These are phyloP conservation scores for Periphyllus acericola DNA, from an alignment of 2,888 invertebrate genomes.

Conservation along the genomic window DNA sequence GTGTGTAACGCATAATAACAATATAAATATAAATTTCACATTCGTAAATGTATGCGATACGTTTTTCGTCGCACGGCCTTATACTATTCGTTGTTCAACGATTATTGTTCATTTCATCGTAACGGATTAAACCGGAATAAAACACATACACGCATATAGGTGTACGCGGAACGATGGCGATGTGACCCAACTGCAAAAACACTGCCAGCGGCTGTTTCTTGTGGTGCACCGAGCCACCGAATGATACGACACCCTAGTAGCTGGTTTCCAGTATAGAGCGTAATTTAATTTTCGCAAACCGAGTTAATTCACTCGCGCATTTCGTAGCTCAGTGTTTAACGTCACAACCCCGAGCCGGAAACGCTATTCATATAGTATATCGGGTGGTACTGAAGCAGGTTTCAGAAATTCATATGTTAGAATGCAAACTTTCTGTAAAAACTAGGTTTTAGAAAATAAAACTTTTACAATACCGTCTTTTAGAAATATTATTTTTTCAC, in stretches of 20 bases:
- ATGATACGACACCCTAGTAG: neutral
- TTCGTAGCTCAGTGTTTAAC: neutral
- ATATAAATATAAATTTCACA: neutral
- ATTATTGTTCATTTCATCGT: neutral
- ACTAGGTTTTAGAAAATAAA: no score
- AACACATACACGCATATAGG: neutral
- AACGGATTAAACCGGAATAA: neutral
- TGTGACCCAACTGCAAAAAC: neutral
- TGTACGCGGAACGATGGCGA: neutral
- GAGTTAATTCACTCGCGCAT: neutral
- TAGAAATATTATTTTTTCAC: no score
- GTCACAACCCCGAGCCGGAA: no score
- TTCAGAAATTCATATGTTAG: no score
- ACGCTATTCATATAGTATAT: no score
- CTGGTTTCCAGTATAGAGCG: no score
- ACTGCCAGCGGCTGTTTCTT: neutral
- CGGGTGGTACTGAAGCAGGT: no score
- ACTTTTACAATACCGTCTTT: no score
- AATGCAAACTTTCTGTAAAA: no score
- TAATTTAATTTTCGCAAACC: neutral
- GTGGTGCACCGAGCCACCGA: neutral
- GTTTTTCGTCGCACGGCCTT: neutral
- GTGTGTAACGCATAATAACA: neutral
- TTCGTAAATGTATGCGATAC: neutral
- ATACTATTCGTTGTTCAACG: neutral